Base-by-base conservation (phyloP, 2,113 vertebrate species). In the cat (Felis catus) region DNA sequence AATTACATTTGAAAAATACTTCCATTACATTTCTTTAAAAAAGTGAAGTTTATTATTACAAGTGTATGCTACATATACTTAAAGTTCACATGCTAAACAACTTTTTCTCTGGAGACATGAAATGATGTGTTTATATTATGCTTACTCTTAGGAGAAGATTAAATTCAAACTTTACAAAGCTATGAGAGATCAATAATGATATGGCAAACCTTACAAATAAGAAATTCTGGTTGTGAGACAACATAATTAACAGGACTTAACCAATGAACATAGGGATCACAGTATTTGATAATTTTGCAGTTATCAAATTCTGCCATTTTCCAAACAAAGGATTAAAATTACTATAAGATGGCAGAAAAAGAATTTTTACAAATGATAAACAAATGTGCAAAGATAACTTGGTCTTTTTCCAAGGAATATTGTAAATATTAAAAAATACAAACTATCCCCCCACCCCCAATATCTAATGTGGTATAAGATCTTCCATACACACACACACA, bases 331-430 rank as follows among this genome's bases (percentile, higher is more conserved):
- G 53, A 33, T 68, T 89, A 66, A 76, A 71, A 88, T 68, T 12
- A 74, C 61, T 61, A 48, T 33, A 68, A 48, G 91, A 80, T 53
- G 8, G 1, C 41, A 94, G 53, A 18, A 55, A 55, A 3, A 79
- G 3, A 33, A 63, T 70, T 83, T 55, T 80, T 80, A 85, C 13
- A 79, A 73, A 39, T 3, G 36, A 58, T 55, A 79, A 71, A 85
- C 63, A 85, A 90, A 73, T 80, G 11, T 2, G 25, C 33, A 92
- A 81, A 51, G 48, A 63, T 71, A 79, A 61, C 76, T 76, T 84
- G 29, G 14, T 31, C 27, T 92, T 95, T 95, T 93, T 84, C 41
- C n/a, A 89, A 89, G 53, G 19, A 95, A 33, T 68, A 79, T 55
- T 58, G 80, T 33, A 13, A 89, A 68, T 14, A 39, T 41, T 61